Evolutionary conservation across 2,113 vertebrate species (phyloP).

Genomic region (Hydrolagus affinis): DNA sequence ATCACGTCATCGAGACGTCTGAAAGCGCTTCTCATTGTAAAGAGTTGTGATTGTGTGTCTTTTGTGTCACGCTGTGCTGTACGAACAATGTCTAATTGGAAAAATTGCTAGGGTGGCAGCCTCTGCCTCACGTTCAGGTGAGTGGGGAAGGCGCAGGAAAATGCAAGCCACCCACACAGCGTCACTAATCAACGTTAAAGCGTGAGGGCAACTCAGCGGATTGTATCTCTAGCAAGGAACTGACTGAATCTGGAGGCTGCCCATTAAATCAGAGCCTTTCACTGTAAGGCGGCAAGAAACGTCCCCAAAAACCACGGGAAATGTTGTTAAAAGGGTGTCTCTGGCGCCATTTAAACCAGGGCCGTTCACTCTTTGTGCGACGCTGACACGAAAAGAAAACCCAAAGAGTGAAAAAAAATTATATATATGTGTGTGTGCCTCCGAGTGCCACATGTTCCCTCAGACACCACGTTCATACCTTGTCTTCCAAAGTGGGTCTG

Average conservation of each 20-base stretch:
- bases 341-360: background rate
- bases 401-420: no score
- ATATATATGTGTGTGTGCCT: no score
- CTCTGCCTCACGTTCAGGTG: no score
- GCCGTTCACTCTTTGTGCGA: background rate
- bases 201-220: background rate
- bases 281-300: background rate
- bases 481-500: slow-evolving; percentile 27
- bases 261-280: slow-evolving; percentile 5
- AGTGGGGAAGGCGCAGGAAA: no score
- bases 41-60: no score
- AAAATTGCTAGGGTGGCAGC: no score
- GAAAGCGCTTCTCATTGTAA: no score
- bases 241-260: background rate
- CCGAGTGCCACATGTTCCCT: slow-evolving; percentile 27
- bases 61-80: no score
- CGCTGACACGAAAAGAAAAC: slow-evolving; percentile 3
- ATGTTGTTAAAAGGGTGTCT: background rate
- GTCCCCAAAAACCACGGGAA: background rate
- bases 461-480: slow-evolving; percentile 17
- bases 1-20: no score
- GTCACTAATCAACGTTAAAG: background rate
- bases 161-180: no score
- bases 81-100: no score
- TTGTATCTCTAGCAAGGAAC: background rate